Percentiles rank a stretch among this genome's conserved stretches.
Evolutionary conservation across 2,888 invertebrate genomes (phyloP).

Genomic region (Autographa gamma): DNA sequence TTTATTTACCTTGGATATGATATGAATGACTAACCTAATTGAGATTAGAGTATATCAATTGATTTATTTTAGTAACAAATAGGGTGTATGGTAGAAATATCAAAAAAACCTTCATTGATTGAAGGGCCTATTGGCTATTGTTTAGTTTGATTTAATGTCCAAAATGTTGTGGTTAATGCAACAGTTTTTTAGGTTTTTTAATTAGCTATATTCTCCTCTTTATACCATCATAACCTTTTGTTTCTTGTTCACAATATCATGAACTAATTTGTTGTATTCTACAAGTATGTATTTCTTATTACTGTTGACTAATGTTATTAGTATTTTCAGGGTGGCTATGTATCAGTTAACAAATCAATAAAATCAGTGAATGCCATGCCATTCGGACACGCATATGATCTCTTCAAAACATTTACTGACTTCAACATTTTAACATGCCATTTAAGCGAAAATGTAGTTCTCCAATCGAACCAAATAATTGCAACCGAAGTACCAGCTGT

Average conservation of each 20-base stretch:
- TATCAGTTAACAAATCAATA: conserved; percentile 91
- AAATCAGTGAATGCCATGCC: conserved; percentile 93
- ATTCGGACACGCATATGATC: conserved; percentile 91
- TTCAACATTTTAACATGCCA: conserved; percentile 91
- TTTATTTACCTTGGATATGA: conserved; percentile 7
- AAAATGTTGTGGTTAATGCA: not conserved
- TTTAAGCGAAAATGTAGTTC: conserved; percentile 90
- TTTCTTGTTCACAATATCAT: too few species aligned
- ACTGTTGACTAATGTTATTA: conserved; percentile 5
- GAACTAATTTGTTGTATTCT: too few species aligned
- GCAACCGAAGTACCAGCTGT: conserved; percentile 87
- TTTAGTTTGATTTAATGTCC: not conserved
- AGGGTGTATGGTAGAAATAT: too few species aligned
- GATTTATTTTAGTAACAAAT: not conserved
- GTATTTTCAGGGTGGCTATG: conserved; percentile 90
- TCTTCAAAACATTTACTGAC: conserved; percentile 93
- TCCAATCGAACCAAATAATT: conserved; percentile 82
- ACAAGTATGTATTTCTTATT: not conserved
- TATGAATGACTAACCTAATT: not conserved
- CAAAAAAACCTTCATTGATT: too few species aligned
- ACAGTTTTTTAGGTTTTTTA: not conserved
- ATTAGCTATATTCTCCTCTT: too few species aligned
- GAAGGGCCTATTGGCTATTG: too few species aligned
- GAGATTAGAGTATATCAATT: not conserved
- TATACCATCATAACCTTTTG: too few species aligned